phyloP scores from a whole-genome alignment of 1,140 invertebrate species.

The Drosophila asahinai region DNA sequence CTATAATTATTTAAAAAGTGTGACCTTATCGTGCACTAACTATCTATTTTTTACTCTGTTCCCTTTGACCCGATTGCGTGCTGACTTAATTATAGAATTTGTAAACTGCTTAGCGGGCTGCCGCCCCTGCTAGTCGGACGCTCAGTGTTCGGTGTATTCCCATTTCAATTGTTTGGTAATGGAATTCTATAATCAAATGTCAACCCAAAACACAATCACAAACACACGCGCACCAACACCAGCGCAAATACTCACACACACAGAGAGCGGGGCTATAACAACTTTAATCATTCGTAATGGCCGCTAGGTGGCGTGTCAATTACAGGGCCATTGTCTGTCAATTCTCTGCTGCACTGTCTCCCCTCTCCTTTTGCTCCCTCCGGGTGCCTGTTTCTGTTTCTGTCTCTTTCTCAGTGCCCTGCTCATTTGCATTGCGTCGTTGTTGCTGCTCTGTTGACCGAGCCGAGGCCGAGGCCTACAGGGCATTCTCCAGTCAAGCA shows the following conservation, averaged over 20 bases:
- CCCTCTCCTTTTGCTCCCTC: neutral
- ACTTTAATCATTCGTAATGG: slow-evolving; percentile 61
- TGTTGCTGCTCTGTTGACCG: slow-evolving; percentile 15
- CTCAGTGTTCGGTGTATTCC: slow-evolving; percentile 31
- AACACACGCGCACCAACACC: slow-evolving; percentile 6
- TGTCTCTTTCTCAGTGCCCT: slow-evolving; percentile 24
- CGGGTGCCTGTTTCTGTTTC: slow-evolving; percentile 11
- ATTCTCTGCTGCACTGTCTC: slow-evolving; percentile 31
- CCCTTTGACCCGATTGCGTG: slow-evolving; percentile 30
- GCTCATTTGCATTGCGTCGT: slow-evolving; percentile 63
- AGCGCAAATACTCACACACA: neutral
- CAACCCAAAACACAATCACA: slow-evolving; percentile 13
- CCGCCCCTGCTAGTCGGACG: neutral
- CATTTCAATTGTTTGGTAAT: slow-evolving; percentile 49
- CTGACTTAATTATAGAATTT: slow-evolving; percentile 33
- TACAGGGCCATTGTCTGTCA: slow-evolving; percentile 52
- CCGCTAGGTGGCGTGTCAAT: slow-evolving; percentile 57
- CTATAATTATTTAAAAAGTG: slow-evolving; percentile 6
- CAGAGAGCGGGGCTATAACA: slow-evolving; percentile 4
- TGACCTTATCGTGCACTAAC: neutral
- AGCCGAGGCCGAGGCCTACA: slow-evolving; percentile 43
- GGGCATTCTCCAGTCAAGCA: slow-evolving; percentile 78
- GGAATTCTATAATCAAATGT: slow-evolving; percentile 56
- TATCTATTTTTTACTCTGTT: slow-evolving; percentile 8
- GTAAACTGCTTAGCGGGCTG: slow-evolving; percentile 22